Evolutionary conservation across 2,888 invertebrate species (phyloP), one percentile per base, ranked within the genome.

Genomic region (Rhamnusium bicolor): DNA sequence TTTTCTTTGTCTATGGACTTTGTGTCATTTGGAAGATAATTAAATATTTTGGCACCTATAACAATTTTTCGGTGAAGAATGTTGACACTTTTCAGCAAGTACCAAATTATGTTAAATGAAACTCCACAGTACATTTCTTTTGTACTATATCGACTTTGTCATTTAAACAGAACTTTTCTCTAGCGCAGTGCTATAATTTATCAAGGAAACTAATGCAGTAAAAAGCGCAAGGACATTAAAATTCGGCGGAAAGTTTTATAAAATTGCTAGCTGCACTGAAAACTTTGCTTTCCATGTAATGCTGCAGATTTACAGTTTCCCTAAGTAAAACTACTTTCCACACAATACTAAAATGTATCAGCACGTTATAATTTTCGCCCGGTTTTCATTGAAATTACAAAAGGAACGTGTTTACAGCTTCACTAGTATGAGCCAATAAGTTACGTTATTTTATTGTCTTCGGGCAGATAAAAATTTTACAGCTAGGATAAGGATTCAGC

Each of bases 281-380:
- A 53, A 58, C 58, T 58, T 58, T 58, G 58, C 32, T 58, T 58
- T 58, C 10, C 58, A 58, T 14, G 29, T 32, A 32, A 32, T 16
- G 29, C 19, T 32, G 12, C 19, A 32, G 19, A 58, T 58, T 58
- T 58, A 53, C 53, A 12, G 53, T 19, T 24, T 24, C 18, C n/a
- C 24, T 12, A n/a, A 53, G 19, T 32, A 12, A 29, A 58, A 32
- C 53, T 58, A 58, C 58, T 58, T 58, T 32, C 16, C 58, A 58
- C 32, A 58, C 32, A 58, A 58, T 29, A 40, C 40, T 40, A 40
- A 40, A 40, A 40, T 40, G n/a, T n/a, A n/a, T 10, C 40, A 40
- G 12, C 40, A 40, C 40, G n/a, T 40, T 40, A 12, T 18, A 51
- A 51, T 51, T 51, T 51, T 12, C 12, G 12, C 19, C 18, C 5